phyloP scores from a whole-genome alignment of 2,797 vertebrate genomes.

The Menidia menidia region DNA sequence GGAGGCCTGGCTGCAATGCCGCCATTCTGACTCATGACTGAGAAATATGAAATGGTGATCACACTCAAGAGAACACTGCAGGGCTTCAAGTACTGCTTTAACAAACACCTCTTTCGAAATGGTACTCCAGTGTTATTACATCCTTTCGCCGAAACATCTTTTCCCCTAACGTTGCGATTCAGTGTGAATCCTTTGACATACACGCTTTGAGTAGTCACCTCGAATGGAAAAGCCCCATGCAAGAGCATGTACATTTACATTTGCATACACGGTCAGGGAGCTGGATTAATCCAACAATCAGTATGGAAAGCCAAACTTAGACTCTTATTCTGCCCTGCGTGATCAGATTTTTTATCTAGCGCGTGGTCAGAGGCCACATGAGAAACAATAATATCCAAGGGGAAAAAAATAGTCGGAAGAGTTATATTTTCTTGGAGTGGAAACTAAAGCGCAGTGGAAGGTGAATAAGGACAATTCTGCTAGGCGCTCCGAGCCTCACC shows the following conservation, averaged over 20 bases:
- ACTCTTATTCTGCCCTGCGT: constrained; percentile 22
- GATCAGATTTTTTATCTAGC: constrained; percentile 32
- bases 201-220: no score
- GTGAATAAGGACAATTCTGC: background rate
- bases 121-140: constrained; percentile 44
- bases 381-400: constrained; percentile 5
- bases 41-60: constrained; percentile 43
- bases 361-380: constrained; percentile 4
- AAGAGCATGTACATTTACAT: no score
- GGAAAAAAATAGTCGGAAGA: constrained; percentile 4
- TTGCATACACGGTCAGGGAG: constrained; percentile 17
- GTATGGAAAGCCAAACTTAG: constrained; percentile 22
- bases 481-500: constrained; percentile 11
- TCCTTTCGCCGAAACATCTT: constrained; percentile 42
- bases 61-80: constrained; percentile 45
- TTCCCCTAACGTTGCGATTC: constrained; percentile 41
- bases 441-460: background rate
- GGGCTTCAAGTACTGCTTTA: constrained; percentile 63
- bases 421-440: background rate
- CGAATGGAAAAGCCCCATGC: no score
- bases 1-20: constrained; percentile 3
- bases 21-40: constrained; percentile 28
- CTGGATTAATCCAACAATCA: constrained; percentile 29
- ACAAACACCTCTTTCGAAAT: constrained; percentile 55
- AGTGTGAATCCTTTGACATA: constrained; percentile 39